phyloP scores from a whole-genome alignment of 2,888 invertebrate species.

The Drepana falcataria region DNA sequence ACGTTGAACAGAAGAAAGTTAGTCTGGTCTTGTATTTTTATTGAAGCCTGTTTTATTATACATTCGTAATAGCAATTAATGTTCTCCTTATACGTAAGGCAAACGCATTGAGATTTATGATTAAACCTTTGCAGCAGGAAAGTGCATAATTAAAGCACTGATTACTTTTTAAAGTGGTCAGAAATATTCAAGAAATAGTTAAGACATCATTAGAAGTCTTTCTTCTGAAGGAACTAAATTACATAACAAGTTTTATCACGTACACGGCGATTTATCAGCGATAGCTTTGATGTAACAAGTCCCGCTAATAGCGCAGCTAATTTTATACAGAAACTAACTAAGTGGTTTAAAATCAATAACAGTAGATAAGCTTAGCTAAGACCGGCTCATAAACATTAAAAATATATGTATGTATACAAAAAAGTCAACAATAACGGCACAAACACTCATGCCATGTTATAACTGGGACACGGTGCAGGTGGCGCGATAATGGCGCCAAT shows the following conservation, averaged over 20 bases:
- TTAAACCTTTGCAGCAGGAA: neutral
- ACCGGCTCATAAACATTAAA: constrained; percentile 31
- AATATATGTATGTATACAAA: constrained; percentile 30
- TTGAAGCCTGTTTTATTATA: neutral
- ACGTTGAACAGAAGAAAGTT: neutral
- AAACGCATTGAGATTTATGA: neutral
- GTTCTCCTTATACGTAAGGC: neutral
- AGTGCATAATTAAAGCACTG: neutral
- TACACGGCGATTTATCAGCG: neutral
- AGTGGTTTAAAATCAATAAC: constrained; percentile 19
- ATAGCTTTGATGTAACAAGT: constrained; percentile 1
- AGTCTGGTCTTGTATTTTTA: neutral
- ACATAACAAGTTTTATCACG: constrained; percentile 2
- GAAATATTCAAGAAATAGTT: neutral
- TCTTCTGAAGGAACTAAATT: neutral
- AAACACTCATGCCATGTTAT: constrained; percentile 34
- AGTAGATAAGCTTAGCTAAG: constrained; percentile 24
- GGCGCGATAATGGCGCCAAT: constrained; percentile 43
- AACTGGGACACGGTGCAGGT: constrained; percentile 52
- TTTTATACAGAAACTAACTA: constrained; percentile 13
- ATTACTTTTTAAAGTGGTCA: constrained; percentile 2
- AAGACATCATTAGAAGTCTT: constrained; percentile 1
- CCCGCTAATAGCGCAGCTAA: constrained; percentile 1
- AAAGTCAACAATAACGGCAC: constrained; percentile 54
- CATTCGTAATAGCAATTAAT: neutral